Base-by-base conservation (phyloP, 2,113 vertebrate genomes). In the Periophthalmodon schlosseri region DNA sequence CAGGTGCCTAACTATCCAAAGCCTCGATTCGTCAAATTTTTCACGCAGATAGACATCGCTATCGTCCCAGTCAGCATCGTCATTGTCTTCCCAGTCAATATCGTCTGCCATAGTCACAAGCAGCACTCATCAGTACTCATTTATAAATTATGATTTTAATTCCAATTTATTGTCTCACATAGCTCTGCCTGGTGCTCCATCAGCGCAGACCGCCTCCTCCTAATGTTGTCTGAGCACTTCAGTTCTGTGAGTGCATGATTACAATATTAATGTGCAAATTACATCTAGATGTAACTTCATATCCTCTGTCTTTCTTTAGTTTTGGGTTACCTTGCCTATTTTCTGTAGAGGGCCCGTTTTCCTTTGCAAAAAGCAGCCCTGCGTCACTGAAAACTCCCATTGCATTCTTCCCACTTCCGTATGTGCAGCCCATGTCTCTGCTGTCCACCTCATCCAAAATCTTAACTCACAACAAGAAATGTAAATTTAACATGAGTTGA, bases 121-220 rank as follows among this genome's bases (percentile, higher is more conserved):
- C n/a, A n/a, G n/a, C n/a, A n/a, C n/a, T n/a, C n/a, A n/a, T n/a
- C n/a, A n/a, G n/a, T n/a, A n/a, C n/a, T n/a, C n/a, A n/a, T n/a
- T n/a, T n/a, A 13, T 13, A 47, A 12, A 47, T 47, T 11, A 47
- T 47, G 46, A 13, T 13, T 13, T 47, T 47, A 47, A 28, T 50
- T 50, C 49, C 49, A 20, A 18, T n/a, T n/a, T 8, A n/a, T 24
- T 64, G 7, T 65, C 90, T 93, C 73, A 94, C 93, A 89, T 18
- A 85, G 75, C 60, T 85, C 65, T 23, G 75, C 69, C 88, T 82
- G 90, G 24, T 83, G 84, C 16, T 81, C 66, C 57, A 92, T 11
- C 70, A 47, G 75, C 21, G 83, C 85, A 81, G 92, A 93, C 66
- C 93, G 93, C 68, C 86, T 87, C 81, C 82, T 86, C 70, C 91